These are phyloP conservation scores for Argya squamiceps DNA, from an alignment of 2,797 vertebrate species.

Conservation along the genomic window DNA sequence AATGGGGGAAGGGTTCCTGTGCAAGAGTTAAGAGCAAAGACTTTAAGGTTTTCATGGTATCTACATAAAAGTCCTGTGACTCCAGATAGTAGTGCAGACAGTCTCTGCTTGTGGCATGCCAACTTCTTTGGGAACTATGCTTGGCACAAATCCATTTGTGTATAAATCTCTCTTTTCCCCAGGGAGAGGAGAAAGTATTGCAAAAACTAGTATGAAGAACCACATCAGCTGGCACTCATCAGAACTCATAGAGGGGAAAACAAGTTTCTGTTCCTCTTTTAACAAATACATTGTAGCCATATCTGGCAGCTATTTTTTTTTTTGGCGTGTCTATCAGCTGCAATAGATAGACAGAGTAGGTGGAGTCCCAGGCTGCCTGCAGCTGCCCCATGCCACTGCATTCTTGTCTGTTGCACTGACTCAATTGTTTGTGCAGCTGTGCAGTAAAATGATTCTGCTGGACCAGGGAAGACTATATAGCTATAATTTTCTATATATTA, in stretches of 20 bases:
- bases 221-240: neutral
- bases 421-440: conserved; percentile 30
- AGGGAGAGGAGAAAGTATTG: neutral
- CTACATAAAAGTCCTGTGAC: neutral
- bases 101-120: neutral
- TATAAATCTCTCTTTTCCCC: neutral
- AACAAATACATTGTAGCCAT: neutral
- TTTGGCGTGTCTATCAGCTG: neutral
- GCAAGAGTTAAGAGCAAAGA: neutral
- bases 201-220: neutral
- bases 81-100: neutral
- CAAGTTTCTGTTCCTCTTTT: neutral
- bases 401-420: neutral
- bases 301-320: neutral
- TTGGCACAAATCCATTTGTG: neutral
- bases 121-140: neutral
- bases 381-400: neutral
- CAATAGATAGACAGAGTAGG: neutral
- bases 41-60: neutral
- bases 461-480: neutral
- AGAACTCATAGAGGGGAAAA: neutral
- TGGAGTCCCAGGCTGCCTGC: neutral
- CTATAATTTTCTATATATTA: neutral
- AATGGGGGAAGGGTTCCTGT: neutral
- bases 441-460: neutral